Conservation (phyloP, 2,113 vertebrate species). For the Triplophysa dalaica region DNA sequence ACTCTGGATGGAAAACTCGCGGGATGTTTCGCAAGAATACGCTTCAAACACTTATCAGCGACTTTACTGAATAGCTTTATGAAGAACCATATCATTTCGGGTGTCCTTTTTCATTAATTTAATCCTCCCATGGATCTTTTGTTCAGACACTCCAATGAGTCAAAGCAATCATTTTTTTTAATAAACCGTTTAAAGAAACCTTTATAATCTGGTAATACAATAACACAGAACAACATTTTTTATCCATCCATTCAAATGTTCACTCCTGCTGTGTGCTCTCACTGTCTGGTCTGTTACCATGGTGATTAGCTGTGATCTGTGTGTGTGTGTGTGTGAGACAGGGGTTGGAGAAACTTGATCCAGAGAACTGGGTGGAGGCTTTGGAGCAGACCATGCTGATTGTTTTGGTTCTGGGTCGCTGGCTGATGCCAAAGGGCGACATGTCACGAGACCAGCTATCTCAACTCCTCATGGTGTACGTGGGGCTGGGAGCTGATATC, state of each 20-base stretch:
- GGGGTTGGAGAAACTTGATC: slow-evolving; percentile 66
- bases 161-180: slow-evolving; percentile 16
- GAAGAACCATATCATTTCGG: slow-evolving; percentile 13
- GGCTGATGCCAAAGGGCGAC: slow-evolving; percentile 78
- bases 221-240: slow-evolving; percentile 18
- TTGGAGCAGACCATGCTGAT: slow-evolving; percentile 79
- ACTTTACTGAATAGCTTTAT: slow-evolving; percentile 16
- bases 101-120: slow-evolving; percentile 19
- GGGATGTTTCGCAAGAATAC: background rate
- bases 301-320: slow-evolving; percentile 26
- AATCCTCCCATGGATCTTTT: slow-evolving; percentile 25
- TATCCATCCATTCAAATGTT: slow-evolving; percentile 34
- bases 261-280: slow-evolving; percentile 6
- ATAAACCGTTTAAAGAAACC: slow-evolving; percentile 18
- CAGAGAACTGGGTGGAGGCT: slow-evolving; percentile 72
- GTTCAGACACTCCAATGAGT: slow-evolving; percentile 18
- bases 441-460: slow-evolving; percentile 77
- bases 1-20: background rate
- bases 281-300: slow-evolving; percentile 39
- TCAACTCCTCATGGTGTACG: slow-evolving; percentile 75
- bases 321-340: slow-evolving; percentile 47
- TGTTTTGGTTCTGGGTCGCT: slow-evolving; percentile 74
- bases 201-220: slow-evolving; percentile 27
- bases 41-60: background rate
- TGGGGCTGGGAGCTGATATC: slow-evolving; percentile 75